Conservation (phyloP, 2,888 invertebrate species). For the Lasioglossum figueresi region DNA sequence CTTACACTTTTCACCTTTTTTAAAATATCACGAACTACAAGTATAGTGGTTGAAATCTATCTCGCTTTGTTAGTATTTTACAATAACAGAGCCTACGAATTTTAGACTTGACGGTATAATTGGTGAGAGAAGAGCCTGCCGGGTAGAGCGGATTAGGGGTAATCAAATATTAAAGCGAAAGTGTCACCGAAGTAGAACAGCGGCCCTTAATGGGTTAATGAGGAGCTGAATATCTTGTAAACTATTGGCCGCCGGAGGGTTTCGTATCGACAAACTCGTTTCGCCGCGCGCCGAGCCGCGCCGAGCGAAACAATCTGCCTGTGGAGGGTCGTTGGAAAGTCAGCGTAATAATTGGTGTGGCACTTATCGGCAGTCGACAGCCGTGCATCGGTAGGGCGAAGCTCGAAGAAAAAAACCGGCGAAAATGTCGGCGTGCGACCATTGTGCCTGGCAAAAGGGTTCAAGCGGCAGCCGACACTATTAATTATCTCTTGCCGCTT, state of each 20-base stretch:
- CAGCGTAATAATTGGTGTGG: conserved; percentile 3
- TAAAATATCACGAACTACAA: too few relatives aligned
- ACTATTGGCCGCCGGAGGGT: conserved; percentile 3
- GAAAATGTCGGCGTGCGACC: not conserved
- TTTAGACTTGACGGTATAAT: not conserved
- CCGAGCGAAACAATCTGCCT: not conserved
- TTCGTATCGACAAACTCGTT: conserved; percentile 4
- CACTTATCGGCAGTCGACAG: not conserved
- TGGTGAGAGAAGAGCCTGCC: not conserved
- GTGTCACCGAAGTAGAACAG: conserved; percentile 6
- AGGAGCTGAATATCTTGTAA: not conserved
- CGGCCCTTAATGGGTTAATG: conserved; percentile 10
- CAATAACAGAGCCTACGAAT: too few relatives aligned
- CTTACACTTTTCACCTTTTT: too few relatives aligned
- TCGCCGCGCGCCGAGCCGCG: too few relatives aligned
- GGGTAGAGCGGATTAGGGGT: not conserved
- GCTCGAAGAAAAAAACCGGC: not conserved
- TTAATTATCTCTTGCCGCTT: conserved; percentile 6
- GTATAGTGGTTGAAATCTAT: too few relatives aligned
- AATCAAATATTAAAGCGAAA: conserved; percentile 7
- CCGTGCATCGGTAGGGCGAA: not conserved
- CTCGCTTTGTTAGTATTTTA: too few relatives aligned
- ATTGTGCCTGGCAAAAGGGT: not conserved
- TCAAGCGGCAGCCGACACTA: not conserved
- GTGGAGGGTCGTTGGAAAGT: not conserved